Conservation (phyloP, 2,888 invertebrate species). For the Epinotia brunnichana region DNA sequence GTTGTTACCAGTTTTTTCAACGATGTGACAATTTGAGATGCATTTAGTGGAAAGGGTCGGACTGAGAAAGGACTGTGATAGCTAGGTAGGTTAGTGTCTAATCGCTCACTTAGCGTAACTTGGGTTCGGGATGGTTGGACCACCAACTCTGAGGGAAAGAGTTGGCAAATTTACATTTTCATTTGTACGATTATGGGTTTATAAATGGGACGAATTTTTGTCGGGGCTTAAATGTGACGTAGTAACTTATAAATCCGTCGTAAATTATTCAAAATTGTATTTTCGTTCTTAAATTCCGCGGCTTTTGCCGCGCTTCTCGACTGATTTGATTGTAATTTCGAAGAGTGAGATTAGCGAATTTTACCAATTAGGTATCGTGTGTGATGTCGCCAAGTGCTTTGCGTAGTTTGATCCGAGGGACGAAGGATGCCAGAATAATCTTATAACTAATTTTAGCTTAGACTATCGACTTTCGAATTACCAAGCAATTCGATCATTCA, state of each 20-base stretch:
- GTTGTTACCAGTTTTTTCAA: conserved; percentile 80
- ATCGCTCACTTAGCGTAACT: conserved; percentile 80
- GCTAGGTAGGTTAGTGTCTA: conserved; percentile 80
- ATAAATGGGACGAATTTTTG: conserved; percentile 56
- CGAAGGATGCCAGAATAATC: conserved; percentile 74
- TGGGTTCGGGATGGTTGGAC: conserved; percentile 54
- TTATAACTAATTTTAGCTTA: conserved; percentile 77
- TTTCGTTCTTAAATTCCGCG: conserved; percentile 54
- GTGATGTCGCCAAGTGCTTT: conserved; percentile 74
- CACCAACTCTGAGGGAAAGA: conserved; percentile 65
- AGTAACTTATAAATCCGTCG: conserved; percentile 50
- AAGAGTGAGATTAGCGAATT: conserved; percentile 79
- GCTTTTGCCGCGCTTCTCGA: conserved; percentile 63
- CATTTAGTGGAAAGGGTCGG: conserved; percentile 82
- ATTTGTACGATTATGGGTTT: conserved; percentile 53
- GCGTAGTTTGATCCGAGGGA: conserved; percentile 68
- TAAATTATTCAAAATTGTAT: conserved; percentile 60
- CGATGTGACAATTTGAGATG: conserved; percentile 76
- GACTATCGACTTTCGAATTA: conserved; percentile 76
- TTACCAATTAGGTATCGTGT: conserved; percentile 71
- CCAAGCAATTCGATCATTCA: conserved; percentile 83
- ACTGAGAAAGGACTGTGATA: conserved; percentile 84
- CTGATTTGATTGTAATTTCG: conserved; percentile 72
- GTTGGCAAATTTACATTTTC: conserved; percentile 54
- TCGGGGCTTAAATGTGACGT: conserved; percentile 51